A percentile compares a stretch with the other conserved stretches of the same genome.
Conservation (phyloP, 2,797 vertebrate genomes). For the Argya squamiceps region DNA sequence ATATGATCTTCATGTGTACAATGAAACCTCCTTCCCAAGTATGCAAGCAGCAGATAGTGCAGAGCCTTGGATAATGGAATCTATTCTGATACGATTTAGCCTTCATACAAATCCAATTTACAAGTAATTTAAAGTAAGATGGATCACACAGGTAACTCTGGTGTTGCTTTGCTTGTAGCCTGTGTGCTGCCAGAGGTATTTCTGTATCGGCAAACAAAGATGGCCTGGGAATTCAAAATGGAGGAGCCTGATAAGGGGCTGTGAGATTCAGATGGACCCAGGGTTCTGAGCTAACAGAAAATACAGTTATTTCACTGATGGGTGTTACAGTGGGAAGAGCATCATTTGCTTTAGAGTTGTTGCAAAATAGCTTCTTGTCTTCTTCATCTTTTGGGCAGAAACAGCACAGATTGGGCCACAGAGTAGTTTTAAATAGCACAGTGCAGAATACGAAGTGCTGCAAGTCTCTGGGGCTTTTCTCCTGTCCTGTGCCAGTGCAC, state of each 20-base stretch:
- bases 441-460: background rate
- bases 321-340: background rate
- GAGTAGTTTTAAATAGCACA: background rate
- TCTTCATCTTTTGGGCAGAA: background rate
- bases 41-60: background rate
- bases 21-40: constrained; percentile 1
- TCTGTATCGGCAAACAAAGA: background rate
- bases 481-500: background rate
- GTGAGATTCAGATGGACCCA: rapidly evolving
- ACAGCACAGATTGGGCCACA: background rate
- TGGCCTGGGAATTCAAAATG: background rate
- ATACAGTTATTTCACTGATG: background rate
- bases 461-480: background rate
- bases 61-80: background rate
- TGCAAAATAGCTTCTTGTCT: background rate
- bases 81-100: constrained; percentile 19
- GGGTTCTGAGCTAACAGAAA: background rate
- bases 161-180: background rate
- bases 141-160: background rate
- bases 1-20: background rate
- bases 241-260: background rate
- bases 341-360: background rate
- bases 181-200: background rate
- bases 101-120: constrained; percentile 27
- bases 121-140: constrained; percentile 20